Conservation (phyloP, 2,113 vertebrate genomes). For the Strix aluco region DNA sequence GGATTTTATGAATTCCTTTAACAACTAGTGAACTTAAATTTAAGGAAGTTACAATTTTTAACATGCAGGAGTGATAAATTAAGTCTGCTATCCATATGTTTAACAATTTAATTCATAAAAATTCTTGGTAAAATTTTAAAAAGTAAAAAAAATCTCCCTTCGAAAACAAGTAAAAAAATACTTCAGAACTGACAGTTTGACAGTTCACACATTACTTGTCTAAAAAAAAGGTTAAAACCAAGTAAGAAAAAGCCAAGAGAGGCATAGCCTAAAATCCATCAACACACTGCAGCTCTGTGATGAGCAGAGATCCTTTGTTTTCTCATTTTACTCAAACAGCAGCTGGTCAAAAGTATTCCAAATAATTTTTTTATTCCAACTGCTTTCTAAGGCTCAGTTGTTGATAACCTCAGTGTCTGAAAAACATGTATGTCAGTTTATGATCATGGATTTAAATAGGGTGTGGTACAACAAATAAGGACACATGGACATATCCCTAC, state of each 20-base stretch:
- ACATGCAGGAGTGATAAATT: not conserved
- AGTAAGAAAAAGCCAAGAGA: not conserved
- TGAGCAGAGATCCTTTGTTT: not conserved
- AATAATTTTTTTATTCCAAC: not conserved
- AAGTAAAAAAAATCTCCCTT: not conserved
- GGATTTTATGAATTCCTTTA: not conserved
- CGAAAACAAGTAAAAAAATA: not conserved
- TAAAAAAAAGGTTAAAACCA: not conserved
- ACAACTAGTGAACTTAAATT: not conserved
- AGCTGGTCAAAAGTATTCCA: not conserved
- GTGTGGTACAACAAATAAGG: not conserved
- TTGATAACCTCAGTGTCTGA: not conserved
- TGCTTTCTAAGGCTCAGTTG: not conserved
- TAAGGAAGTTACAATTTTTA: not conserved
- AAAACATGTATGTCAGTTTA: not conserved
- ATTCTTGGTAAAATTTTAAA: not conserved
- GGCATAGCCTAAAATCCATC: not conserved
- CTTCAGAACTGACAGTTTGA: not conserved
- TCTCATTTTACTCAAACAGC: not conserved
- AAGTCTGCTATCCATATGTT: not conserved
- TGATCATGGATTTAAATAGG: not conserved
- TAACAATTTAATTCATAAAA: not conserved
- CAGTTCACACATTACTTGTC: not conserved
- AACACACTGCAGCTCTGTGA: not conserved
- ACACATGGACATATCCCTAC: not conserved